Percentiles rank a stretch among this genome's conserved stretches.
These are phyloP conservation scores for Sebastes itinus DNA, from an alignment of 2,797 vertebrate genomes.

Conservation along the genomic window DNA sequence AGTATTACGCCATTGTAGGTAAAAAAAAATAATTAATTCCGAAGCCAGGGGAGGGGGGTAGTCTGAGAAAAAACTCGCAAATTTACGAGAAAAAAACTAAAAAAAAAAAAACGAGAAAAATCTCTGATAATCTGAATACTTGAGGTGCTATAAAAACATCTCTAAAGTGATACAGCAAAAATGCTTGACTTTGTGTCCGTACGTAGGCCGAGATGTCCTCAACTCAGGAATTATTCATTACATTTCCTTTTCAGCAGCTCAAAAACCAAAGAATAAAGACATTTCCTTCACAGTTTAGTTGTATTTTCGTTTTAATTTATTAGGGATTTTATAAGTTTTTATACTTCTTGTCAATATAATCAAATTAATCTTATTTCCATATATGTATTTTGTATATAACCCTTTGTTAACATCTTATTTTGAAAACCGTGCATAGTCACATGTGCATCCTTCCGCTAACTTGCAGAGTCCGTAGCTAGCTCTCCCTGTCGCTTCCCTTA, in stretches of 20 bases:
- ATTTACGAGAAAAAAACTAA: rapidly evolving
- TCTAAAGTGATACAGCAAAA: too few relatives aligned
- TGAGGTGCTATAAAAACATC: background rate
- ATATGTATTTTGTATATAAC: background rate
- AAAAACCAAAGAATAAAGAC: background rate
- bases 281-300: background rate
- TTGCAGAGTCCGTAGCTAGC: background rate
- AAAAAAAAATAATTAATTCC: background rate
- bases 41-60: background rate
- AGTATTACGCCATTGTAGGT: background rate
- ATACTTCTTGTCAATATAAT: background rate
- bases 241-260: background rate
- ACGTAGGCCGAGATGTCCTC: background rate
- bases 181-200: too few relatives aligned
- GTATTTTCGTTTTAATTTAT: background rate
- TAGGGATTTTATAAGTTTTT: too few relatives aligned
- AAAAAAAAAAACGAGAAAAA: background rate
- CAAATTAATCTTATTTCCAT: background rate
- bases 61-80: background rate
- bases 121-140: background rate
- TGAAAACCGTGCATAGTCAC: too few relatives aligned
- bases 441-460: background rate
- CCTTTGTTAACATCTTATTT: background rate
- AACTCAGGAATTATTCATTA: background rate
- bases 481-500: background rate